Base-by-base conservation (phyloP, 1,140 invertebrate genomes). In the Nebria ingens region DNA sequence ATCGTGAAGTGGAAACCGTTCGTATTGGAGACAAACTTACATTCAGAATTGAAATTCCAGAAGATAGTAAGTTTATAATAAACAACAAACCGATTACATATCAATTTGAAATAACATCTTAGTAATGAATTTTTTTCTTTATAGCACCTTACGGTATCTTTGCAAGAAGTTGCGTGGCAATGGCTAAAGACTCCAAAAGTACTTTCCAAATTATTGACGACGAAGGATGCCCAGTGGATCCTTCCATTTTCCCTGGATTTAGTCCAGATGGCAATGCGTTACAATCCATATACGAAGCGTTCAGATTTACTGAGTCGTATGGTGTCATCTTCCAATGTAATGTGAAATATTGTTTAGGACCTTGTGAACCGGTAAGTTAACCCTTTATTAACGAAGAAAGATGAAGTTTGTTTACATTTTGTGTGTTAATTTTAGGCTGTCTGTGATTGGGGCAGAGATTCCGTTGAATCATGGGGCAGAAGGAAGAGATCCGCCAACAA, bases 271-370 rank as follows among this genome's bases (percentile, higher is more conserved):
- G 86, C 50, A 91, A 87, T 67, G 90, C 91, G 0, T 72, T 96
- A 53, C 89, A 95, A 65, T 91, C 89, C 0, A 80, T 90, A 49
- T 96, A 95, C 66, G 93, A 96, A 74, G 93, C 93, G 1, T 96
- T 96, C 77, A 80, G 93, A 63, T 95, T 96, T 67, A 96, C 93
- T 0, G 93, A 96, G 68, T 95, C 91, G 19, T 96, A 95, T 61
- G 93, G 93, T 15, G 92, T 96, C 42, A 96, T 96, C 68, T 96
- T 96, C 83, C 93, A 96, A 68, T 96, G 93, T 71, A 96, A 96
- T 68, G 93, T 96, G 57, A 95, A 95, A 69, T 96, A 96, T 71
- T 96, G 93, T 72, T 77, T 96, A 50, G 93, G 93, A 70, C 91
- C 89, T 55, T 96, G 93, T 66, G 90, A 95, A 72, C 89, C 92